Base-by-base conservation (phyloP, 1,140 invertebrate genomes). In the Trigoniulus corallinus region DNA sequence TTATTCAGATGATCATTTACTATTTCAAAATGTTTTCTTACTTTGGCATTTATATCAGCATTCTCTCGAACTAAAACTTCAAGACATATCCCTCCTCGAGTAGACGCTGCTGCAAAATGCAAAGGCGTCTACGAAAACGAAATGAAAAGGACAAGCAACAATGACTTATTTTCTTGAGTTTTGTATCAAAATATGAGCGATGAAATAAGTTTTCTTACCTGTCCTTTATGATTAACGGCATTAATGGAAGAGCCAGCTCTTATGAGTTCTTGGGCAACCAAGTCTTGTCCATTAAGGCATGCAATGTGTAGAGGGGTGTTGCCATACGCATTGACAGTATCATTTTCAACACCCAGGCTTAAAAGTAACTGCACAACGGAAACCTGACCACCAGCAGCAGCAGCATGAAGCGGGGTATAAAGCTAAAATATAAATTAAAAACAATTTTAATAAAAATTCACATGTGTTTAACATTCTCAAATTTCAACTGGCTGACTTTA, bases 241-340 rank as follows among this genome's bases (percentile, higher is more conserved):
- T 70, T 65, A n/a, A 71, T 59, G 29, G 66, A 62, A 3, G 72
- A 72, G 4, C 66, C 63, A 24, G 65, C 66, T 23, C 57, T 59
- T 12, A 75, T 58, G 20, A 80, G 63, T 52, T 74, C 70, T 22
- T 62, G 61, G 21, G 71, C 70, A 0, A 75, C 68, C 15, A 67
- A 59, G 47, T 72, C 67, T 53, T 76, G 70, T 1, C 76, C 76
- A 56, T 78, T 78, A 12, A 78, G 62, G 59, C 77, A 79, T 0
- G 77, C 76, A 4, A 78, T 69, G 55, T 79, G 77, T 15, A 80
- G 60, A 1, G 74, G 68, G 7, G 77, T 76, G 58, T 79, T 79
- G 23, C 78, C 77, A 53, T 70, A 71, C 1, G 63, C 59, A 53
- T 77, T 79, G 25, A 71, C 69, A 2, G 72, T 70, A 59, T 79